Conservation (phyloP, 2,797 vertebrate species). For the Pangasius krempfi region DNA sequence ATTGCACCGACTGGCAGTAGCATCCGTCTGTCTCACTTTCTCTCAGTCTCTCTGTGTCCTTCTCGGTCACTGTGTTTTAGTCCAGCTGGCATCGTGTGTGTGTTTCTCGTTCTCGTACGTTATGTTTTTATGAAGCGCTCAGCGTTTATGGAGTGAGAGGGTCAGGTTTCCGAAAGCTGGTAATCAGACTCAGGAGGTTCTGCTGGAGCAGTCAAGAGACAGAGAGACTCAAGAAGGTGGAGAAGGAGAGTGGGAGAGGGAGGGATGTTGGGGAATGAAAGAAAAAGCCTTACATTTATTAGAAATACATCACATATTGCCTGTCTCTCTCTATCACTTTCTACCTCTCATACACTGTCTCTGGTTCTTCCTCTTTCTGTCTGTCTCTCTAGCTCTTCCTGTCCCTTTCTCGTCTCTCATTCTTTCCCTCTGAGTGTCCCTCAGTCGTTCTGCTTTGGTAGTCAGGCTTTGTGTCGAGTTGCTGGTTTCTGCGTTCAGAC, state of each 20-base stretch:
- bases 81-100: background rate
- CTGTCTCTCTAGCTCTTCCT: background rate
- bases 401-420: background rate
- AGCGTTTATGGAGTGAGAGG: background rate
- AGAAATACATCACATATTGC: background rate
- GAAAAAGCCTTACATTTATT: background rate
- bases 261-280: slow-evolving; percentile 49
- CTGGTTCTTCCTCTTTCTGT: background rate
- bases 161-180: slow-evolving; percentile 14
- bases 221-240: background rate
- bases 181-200: slow-evolving; percentile 31
- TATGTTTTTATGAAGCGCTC: slow-evolving; percentile 15
- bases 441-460: background rate
- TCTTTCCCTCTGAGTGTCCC: background rate
- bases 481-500: background rate
- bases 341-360: background rate
- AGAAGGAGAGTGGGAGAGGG: background rate
- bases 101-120: slow-evolving; percentile 4
- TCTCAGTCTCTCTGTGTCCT: background rate
- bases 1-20: background rate
- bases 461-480: background rate
- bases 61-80: background rate
- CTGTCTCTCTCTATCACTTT: background rate
- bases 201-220: background rate
- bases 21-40: background rate